Base-by-base conservation (phyloP, 2,888 invertebrate genomes). In the Lochmaea crataegi region DNA sequence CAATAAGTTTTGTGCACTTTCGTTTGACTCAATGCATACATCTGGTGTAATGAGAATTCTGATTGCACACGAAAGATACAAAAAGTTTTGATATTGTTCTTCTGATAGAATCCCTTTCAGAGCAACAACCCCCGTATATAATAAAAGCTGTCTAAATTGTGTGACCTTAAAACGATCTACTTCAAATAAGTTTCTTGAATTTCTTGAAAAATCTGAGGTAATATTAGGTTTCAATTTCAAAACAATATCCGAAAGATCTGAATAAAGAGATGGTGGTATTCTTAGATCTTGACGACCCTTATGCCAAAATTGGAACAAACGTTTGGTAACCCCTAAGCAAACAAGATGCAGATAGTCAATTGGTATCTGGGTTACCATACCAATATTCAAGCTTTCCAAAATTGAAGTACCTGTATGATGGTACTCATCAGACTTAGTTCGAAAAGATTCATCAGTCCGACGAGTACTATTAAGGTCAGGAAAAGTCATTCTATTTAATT, bases 221-320 rank as follows among this genome's bases (percentile, higher is more conserved):
- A 65, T 32, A 51, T 51, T 45, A 45, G 42, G 41, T 48, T 65
- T 26, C 42, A 26, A 65, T 5, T 22, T 48, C 18, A 65, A 65
- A 65, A 65, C 22, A 16, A 65, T n/a, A 18, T 48, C 18, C 22
- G 51, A 65, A 18, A 51, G 51, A 22, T 45, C 26, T 48, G 45
- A 45, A 22, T 45, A 51, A 45, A 48, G 11, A 45, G 26, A 14
- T 65, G 65, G 18, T 48, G 65, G 65, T 65, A 51, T 60, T 60
- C 60, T 60, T 11, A 60, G 38, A 60, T 60, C 60, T 60, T 60
- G 60, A 10, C 60, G 14, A 65, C 65, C 65, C 22, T 65, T 51
- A 65, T 65, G 65, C 76, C 74, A 71, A 18, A 51, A 61, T 65
- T 41, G 41, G 60, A 51, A 18, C 61, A 53, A 67, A 58, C 57